Base-by-base conservation (phyloP, 2,888 invertebrate species). In the Fragum whitleyi region DNA sequence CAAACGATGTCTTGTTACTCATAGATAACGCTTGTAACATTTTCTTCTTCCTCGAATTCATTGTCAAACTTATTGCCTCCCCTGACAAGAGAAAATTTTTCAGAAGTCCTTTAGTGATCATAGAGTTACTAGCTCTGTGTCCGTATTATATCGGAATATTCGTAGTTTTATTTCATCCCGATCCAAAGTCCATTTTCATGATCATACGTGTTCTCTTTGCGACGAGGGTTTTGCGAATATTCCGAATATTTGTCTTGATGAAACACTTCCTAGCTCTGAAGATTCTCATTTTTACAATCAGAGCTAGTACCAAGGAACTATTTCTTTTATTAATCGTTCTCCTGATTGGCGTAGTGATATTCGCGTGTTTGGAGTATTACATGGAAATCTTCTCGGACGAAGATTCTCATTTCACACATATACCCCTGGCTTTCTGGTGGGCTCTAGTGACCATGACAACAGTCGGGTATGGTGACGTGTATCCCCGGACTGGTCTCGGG, bases 361-460 rank as follows among this genome's bases (percentile, higher is more conserved):
- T 89, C 59, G 89, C 89, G 0, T 89, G 87, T 73, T 74, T 89
- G 16, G 86, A 86, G 70, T 89, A 89, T 68, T 89, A 89, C 51
- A 88, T 88, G 87, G 90, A 90, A 76, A 86, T 88, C 55, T 87
- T 87, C 62, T 83, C 88, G 0, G 81, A 85, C 21, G 70, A 75
- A 29, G 81, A 70, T 7, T 77, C 86, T 14, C 85, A 89, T 32
- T 87, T 89, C 51, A 73, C 85, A 32, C 86, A 89, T 59, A 90
- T 90, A 65, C 97, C 97, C 90, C 97, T 97, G 94, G 97, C 97
- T 87, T 97, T 97, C 95, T 97, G 97, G 97, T 97, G 97, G 97
- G 91, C 92, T 0, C 78, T 97, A 92, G 97, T 97, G 94, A 97
- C 97, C 94, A 97, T 97, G 97, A 97, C 97, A 94, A 98, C 98